phyloP scores from a whole-genome alignment of 2,797 vertebrate genomes.

The Gymnothorax reevesii region DNA sequence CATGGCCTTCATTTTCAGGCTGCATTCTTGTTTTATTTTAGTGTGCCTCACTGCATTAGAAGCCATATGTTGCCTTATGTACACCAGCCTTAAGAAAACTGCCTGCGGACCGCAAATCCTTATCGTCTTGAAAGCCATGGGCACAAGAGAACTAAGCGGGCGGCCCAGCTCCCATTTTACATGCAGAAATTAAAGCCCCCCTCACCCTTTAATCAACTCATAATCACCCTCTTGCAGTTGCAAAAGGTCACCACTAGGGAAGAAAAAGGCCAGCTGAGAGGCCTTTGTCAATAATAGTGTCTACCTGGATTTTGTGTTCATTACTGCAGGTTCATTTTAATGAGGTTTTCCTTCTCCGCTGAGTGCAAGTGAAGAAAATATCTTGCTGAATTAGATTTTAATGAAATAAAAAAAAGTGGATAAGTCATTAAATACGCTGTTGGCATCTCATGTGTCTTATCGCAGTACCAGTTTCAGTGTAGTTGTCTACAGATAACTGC shows the following conservation, averaged over 20 bases:
- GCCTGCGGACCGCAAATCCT: background rate
- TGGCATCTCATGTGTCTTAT: background rate
- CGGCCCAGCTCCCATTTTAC: background rate
- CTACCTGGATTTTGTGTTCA: background rate
- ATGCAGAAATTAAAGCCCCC: background rate
- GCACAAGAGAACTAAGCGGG: background rate
- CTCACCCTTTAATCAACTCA: background rate
- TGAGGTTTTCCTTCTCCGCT: background rate
- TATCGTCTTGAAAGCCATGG: background rate
- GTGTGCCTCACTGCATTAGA: background rate
- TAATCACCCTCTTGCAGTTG: background rate
- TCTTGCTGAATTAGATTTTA: constrained; percentile 11
- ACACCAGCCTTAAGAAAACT: too few relatives aligned
- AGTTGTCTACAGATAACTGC: background rate
- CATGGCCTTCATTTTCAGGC: constrained; percentile 26
- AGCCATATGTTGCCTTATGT: background rate
- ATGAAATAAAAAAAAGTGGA: background rate
- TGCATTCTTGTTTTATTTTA: background rate
- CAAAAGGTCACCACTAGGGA: background rate
- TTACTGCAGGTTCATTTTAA: constrained; percentile 12
- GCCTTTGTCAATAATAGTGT: background rate
- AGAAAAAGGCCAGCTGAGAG: background rate
- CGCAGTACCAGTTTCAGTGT: background rate
- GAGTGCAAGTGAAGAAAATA: background rate
- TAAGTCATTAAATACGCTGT: background rate